These are phyloP conservation scores for Eolophus roseicapilla DNA, from an alignment of 2,113 vertebrate genomes.

Conservation along the genomic window DNA sequence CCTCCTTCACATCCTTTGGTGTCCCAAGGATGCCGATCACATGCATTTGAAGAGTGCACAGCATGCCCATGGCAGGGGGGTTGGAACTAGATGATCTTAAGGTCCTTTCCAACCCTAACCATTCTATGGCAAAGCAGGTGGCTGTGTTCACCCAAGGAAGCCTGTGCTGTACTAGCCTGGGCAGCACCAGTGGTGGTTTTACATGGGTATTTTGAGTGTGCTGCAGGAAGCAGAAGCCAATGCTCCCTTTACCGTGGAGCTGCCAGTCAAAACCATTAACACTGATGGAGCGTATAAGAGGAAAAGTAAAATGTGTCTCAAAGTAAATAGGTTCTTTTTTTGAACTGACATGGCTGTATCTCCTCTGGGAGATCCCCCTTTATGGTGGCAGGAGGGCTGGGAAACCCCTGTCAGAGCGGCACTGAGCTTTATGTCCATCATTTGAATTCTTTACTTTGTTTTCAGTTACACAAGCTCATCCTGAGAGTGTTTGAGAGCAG, in stretches of 20 bases:
- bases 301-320: not conserved
- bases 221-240: not conserved
- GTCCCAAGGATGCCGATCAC: not conserved
- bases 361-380: too few relatives aligned
- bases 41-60: accelerated
- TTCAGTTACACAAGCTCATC: accelerated
- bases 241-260: not conserved
- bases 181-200: too few relatives aligned
- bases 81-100: not conserved
- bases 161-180: accelerated
- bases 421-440: accelerated
- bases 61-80: not conserved
- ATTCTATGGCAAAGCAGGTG: not conserved
- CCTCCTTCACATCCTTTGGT: not conserved
- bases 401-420: not conserved
- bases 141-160: not conserved
- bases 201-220: accelerated
- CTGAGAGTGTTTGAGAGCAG: not conserved
- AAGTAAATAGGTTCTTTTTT: accelerated
- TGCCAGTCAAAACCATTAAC: accelerated
- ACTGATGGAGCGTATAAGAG: accelerated
- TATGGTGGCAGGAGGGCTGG: not conserved
- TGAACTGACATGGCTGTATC: too few relatives aligned
- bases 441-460: not conserved
- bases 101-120: not conserved